Percentiles rank a stretch among this genome's conserved stretches.
Conservation (phyloP, 2,888 invertebrate genomes). For the Scaptomyza reducta region DNA sequence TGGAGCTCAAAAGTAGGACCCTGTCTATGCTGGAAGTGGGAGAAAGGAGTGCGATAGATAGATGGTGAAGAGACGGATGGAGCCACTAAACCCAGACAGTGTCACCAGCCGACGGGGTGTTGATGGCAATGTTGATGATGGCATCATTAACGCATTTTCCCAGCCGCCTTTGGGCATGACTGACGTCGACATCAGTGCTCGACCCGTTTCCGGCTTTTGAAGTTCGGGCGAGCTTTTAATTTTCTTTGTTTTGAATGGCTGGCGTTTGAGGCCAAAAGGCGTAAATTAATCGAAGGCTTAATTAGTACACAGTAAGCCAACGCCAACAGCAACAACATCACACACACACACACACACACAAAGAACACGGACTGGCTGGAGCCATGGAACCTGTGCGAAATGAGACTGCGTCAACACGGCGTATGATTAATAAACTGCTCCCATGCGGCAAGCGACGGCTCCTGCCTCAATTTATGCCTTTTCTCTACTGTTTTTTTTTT, state of each 20-base stretch:
- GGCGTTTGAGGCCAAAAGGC: conserved; percentile 80
- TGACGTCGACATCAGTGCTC: conserved; percentile 48
- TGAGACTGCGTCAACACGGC: conserved; percentile 64
- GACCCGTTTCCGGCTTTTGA: conserved; percentile 79
- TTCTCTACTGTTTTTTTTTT: conserved; percentile 7
- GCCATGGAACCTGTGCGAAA: conserved; percentile 17
- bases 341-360: conserved; percentile 15
- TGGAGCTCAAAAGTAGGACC: conserved; percentile 26
- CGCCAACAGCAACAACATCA: conserved; percentile 18
- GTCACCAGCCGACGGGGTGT: conserved; percentile 65
- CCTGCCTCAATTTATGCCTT: conserved; percentile 17
- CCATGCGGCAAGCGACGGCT: conserved; percentile 46
- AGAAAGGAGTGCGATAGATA: background rate
- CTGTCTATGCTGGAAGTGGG: conserved; percentile 2
- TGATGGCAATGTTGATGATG: conserved; percentile 69
- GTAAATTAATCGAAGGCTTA: conserved; percentile 82
- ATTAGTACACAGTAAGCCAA: conserved; percentile 67
- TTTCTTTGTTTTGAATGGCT: conserved; percentile 73
- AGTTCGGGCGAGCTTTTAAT: conserved; percentile 76
- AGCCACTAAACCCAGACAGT: conserved; percentile 79
- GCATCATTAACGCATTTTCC: conserved; percentile 79
- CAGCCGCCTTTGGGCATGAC: conserved; percentile 62
- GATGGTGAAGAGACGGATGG: conserved; percentile 24
- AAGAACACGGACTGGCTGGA: conserved; percentile 19
- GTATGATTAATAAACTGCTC: conserved; percentile 79